Conservation (phyloP, 2,888 invertebrate species). For the Xestia c-nigrum region DNA sequence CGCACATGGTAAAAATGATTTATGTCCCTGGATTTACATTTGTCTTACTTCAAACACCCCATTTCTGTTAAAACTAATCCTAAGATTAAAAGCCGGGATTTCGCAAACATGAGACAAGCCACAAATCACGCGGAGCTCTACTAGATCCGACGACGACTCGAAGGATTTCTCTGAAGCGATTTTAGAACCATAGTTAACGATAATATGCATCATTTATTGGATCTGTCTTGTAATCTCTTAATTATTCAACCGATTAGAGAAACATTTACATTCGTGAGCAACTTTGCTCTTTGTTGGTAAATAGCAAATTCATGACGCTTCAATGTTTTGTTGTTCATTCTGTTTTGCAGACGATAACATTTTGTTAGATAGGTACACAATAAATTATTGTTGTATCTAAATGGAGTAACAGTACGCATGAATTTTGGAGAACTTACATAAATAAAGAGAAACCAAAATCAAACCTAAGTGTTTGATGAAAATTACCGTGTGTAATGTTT, state of each 20-base stretch:
- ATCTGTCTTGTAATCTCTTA: slow-evolving; percentile 38
- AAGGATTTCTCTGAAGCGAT: slow-evolving; percentile 41
- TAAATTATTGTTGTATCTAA: neutral
- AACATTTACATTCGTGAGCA: slow-evolving; percentile 45
- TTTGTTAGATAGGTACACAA: slow-evolving; percentile 17
- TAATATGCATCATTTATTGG: slow-evolving; percentile 52
- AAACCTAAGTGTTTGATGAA: neutral
- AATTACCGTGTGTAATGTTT: neutral
- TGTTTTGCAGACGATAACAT: slow-evolving; percentile 20
- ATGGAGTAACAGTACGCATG: neutral
- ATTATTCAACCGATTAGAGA: slow-evolving; percentile 56
- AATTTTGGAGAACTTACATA: neutral
- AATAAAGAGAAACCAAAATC: neutral
- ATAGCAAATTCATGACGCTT: slow-evolving; percentile 33
- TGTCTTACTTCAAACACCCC: slow-evolving; percentile 71
- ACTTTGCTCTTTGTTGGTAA: slow-evolving; percentile 40
- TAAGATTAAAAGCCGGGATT: slow-evolving; percentile 69
- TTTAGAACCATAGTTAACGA: slow-evolving; percentile 37
- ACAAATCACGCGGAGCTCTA: slow-evolving; percentile 53
- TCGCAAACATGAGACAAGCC: slow-evolving; percentile 54
- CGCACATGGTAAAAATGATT: slow-evolving; percentile 77
- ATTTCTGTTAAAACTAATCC: slow-evolving; percentile 72
- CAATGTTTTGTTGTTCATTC: slow-evolving; percentile 19
- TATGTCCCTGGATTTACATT: slow-evolving; percentile 74
- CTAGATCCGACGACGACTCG: slow-evolving; percentile 42